Percentiles rank a stretch among this genome's conserved stretches.
Evolutionary conservation across 2,113 vertebrate genomes (phyloP).

Genomic region (Petrocephalus zakoni): DNA sequence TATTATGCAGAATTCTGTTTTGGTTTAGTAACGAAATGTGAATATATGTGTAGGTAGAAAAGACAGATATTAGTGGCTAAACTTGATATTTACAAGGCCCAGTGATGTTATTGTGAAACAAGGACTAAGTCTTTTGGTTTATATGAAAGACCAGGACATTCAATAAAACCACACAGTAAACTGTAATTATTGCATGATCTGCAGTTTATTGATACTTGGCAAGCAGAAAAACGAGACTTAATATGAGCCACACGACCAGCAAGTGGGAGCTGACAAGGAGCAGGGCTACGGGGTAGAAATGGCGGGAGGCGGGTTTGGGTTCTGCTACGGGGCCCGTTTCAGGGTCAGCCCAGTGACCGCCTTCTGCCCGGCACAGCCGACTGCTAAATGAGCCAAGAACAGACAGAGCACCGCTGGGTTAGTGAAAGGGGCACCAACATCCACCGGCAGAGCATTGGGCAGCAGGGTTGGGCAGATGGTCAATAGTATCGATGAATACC

Average conservation of each 20-base stretch:
- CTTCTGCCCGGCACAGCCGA: conserved; percentile 83
- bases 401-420: conserved; percentile 46
- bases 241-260: conserved; percentile 98
- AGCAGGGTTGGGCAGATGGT: background rate
- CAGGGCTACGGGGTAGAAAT: conserved; percentile 99
- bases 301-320: conserved; percentile 96
- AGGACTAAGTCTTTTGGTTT: background rate
- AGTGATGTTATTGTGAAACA: background rate
- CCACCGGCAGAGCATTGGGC: background rate
- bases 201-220: conserved; percentile 98
- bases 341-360: conserved; percentile 88
- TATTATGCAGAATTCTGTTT: background rate
- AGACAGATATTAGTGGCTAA: background rate
- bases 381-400: conserved; percentile 73
- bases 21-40: background rate
- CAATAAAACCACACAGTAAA: conserved; percentile 10
- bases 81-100: background rate
- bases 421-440: conserved; percentile 1
- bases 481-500: background rate
- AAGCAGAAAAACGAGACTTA: conserved; percentile 99
- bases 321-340: conserved; percentile 87
- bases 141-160: conserved; percentile 21
- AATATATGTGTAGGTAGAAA: background rate
- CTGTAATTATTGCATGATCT: conserved; percentile 49
- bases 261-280: conserved; percentile 99